Percentiles rank a stretch among this genome's conserved stretches.
Conservation (phyloP, 2,797 vertebrate species). For the Geotrypetes seraphini region DNA sequence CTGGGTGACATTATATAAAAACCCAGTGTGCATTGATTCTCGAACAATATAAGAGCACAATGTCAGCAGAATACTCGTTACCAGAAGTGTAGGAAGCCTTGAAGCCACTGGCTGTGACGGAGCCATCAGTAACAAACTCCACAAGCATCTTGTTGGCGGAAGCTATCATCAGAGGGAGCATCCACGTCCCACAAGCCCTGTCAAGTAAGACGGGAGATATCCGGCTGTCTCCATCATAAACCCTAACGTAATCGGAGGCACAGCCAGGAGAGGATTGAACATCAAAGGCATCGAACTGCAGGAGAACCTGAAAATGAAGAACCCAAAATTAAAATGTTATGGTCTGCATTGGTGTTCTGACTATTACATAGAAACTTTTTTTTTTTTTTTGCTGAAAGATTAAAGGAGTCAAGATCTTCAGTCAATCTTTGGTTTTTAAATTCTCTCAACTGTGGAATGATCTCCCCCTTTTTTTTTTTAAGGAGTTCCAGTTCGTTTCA, state of each 20-base stretch:
- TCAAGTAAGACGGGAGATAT: constrained; percentile 30
- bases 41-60: too few species aligned
- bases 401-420: too few species aligned
- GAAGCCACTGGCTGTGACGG: constrained; percentile 31
- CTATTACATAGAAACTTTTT: too few species aligned
- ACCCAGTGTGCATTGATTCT: too few species aligned
- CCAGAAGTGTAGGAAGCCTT: constrained; percentile 35
- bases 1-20: too few species aligned
- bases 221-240: constrained; percentile 36
- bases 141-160: constrained; percentile 28
- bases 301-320: constrained; percentile 25
- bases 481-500: too few species aligned
- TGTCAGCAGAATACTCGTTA: constrained; percentile 2
- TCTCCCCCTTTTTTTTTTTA: too few species aligned
- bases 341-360: too few species aligned
- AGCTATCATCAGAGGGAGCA: constrained; percentile 24
- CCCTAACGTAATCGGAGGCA: constrained; percentile 37
- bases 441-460: too few species aligned
- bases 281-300: constrained; percentile 39
- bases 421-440: too few species aligned
- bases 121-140: constrained; percentile 33
- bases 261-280: constrained; percentile 29
- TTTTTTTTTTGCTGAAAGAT: too few species aligned
- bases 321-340: neutral
- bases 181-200: constrained; percentile 26